Conservation (phyloP, 2,797 vertebrate species). For the Scleropages formosus region DNA sequence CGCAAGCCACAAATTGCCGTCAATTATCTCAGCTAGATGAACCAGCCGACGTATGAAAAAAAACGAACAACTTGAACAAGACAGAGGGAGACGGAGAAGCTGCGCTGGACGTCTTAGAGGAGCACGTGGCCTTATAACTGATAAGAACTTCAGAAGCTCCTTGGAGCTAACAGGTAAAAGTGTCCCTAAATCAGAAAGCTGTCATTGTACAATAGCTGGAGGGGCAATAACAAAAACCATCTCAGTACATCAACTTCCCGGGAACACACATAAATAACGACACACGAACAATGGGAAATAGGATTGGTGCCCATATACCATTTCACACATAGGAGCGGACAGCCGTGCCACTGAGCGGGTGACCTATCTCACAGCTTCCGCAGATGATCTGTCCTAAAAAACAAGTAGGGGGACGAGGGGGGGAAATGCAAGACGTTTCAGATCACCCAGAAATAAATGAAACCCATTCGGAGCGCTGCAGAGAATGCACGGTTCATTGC, state of each 20-base stretch:
- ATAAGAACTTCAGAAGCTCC: not conserved
- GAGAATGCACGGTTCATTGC: constrained; percentile 3
- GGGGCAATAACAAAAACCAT: not conserved
- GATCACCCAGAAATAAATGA: constrained; percentile 14
- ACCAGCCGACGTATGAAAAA: not conserved
- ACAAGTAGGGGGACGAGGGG: not conserved
- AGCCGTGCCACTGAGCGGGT: not conserved
- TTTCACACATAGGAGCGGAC: not conserved
- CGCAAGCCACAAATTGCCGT: not conserved
- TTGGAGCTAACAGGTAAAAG: not conserved
- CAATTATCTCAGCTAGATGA: constrained; percentile 9
- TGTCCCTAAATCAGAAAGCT: not conserved
- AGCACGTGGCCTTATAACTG: not conserved
- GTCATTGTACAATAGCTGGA: not conserved
- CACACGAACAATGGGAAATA: not conserved
- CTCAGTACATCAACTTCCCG: not conserved
- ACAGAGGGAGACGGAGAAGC: not conserved
- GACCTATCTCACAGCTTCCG: constrained; percentile 1
- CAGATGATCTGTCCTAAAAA: constrained; percentile 5
- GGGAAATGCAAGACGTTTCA: constrained; percentile 7
- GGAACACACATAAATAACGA: not conserved
- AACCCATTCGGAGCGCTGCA: constrained; percentile 7
- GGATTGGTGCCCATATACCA: not conserved
- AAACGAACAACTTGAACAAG: not conserved
- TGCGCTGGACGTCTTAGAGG: not conserved